Base-by-base conservation (phyloP, 1,140 invertebrate species). In the Hesperophylax magnus region DNA sequence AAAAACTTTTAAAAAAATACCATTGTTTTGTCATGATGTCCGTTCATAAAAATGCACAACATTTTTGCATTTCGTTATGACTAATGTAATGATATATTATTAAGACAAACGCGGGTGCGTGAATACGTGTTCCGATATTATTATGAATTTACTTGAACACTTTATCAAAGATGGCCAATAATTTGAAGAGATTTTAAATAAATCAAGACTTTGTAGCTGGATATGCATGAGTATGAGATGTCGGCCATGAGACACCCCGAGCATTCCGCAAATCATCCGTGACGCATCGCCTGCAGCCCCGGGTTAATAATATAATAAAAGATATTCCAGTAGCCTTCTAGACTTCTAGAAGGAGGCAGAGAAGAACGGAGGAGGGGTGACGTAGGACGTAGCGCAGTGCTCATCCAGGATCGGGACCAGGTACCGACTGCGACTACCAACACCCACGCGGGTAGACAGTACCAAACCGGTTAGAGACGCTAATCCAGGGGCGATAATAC, bases 251-350 rank as follows among this genome's bases (percentile, higher is more conserved):
- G 39, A 67, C 22, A 34, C 11, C n/a, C 17, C 63, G 63, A 27
- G 15, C 63, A 27, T 27, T 22, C 20, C 22, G 63, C n/a, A 67
- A 31, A 67, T 67, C 22, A 61, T 15, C 18, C 31, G 67, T 71
- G 67, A 71, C 67, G 67, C 67, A 71, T 14, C 34, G 67, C 17
- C 67, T 1, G 39, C 39, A 39, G 34, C 11, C n/a, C n/a, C 14
- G 34, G 24, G 67, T 47, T 47, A 47, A 47, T 47, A 47, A 47
- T 47, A 47, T 47, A 47, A 24, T 65, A 31, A 27, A 22, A 58
- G 24, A 65, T 65, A 65, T 71, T 71, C 67, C 67, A 24, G 67
- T 71, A 71, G 67, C 67, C n/a, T 65, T 17, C 61, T 18, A 31
- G 14, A 18, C n/a, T 22, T 3, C 39, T 9, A n/a, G 67, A 3